These are phyloP conservation scores for Glossophaga mutica DNA, from an alignment of 2,797 vertebrate species.

Conservation along the genomic window DNA sequence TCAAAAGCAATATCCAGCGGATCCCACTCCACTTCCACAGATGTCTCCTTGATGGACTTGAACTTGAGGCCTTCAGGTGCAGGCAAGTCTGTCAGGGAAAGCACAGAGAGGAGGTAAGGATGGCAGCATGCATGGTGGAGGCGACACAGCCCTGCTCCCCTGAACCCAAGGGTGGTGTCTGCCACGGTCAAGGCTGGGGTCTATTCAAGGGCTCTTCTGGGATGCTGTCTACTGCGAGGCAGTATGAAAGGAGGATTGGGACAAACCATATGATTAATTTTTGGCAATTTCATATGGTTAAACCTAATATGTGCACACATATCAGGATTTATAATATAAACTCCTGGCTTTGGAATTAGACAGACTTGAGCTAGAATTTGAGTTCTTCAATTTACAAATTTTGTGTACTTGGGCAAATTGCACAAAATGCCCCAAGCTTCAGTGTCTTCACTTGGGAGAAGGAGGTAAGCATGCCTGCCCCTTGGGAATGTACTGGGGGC, in stretches of 20 bases:
- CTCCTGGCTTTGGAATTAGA: background rate
- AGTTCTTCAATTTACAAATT: background rate
- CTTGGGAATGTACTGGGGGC: background rate
- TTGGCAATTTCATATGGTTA: background rate
- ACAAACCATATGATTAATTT: background rate
- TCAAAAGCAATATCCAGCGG: slow-evolving; percentile 94
- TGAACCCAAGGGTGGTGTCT: background rate
- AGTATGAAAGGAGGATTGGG: background rate
- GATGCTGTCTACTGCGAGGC: background rate
- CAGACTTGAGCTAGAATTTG: background rate
- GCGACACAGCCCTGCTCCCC: background rate
- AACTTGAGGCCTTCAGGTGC: slow-evolving; percentile 96
- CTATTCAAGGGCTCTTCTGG: background rate
- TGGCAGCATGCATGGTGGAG: background rate
- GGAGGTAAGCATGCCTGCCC: background rate
- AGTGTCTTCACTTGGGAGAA: background rate
- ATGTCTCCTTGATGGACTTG: slow-evolving; percentile 94
- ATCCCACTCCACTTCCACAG: slow-evolving; percentile 97
- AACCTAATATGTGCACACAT: background rate
- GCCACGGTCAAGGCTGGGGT: background rate
- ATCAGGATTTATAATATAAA: too few species aligned
- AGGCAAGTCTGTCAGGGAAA: slow-evolving; percentile 89
- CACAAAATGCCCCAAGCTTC: background rate
- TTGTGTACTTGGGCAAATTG: background rate
- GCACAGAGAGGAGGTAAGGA: background rate